Evolutionary conservation across 2,113 vertebrate genomes (phyloP).

Genomic region (Centrocercus urophasianus): DNA sequence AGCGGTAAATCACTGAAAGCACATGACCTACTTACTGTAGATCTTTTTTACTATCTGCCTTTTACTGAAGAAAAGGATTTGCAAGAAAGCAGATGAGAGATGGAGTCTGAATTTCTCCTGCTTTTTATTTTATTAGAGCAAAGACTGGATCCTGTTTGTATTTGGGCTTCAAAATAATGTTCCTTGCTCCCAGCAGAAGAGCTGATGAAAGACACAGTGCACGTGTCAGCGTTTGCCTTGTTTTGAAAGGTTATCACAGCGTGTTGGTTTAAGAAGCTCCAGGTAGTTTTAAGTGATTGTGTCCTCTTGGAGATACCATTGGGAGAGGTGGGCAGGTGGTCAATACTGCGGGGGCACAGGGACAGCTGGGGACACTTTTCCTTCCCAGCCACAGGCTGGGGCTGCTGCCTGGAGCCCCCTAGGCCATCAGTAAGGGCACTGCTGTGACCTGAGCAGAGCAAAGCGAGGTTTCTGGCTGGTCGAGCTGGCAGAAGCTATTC

Average conservation of each 20-base stretch:
- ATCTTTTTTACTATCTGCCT: background rate
- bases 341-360: background rate
- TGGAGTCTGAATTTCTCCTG: background rate
- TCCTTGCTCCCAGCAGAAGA: background rate
- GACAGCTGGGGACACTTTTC: background rate
- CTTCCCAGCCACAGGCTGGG: rapidly evolving
- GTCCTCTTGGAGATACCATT: background rate
- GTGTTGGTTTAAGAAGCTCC: background rate
- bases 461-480: background rate
- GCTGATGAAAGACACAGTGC: background rate
- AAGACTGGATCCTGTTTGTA: background rate
- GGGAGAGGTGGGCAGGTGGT: background rate
- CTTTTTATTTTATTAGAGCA: constrained; percentile 4
- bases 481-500: background rate
- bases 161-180: background rate
- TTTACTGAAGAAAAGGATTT: constrained; percentile 13
- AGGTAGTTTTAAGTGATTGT: background rate
- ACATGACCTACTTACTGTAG: background rate
- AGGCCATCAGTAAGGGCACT: background rate
- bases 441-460: rapidly evolving
- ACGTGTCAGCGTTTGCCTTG: background rate
- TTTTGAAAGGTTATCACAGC: background rate
- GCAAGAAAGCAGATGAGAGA: background rate
- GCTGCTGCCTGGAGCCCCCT: background rate
- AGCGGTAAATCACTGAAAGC: constrained; percentile 7